Evolutionary conservation across 1,140 invertebrate genomes (phyloP), one percentile per base, ranked within the genome.

Genomic region (Zaprionus ghesquierei): DNA sequence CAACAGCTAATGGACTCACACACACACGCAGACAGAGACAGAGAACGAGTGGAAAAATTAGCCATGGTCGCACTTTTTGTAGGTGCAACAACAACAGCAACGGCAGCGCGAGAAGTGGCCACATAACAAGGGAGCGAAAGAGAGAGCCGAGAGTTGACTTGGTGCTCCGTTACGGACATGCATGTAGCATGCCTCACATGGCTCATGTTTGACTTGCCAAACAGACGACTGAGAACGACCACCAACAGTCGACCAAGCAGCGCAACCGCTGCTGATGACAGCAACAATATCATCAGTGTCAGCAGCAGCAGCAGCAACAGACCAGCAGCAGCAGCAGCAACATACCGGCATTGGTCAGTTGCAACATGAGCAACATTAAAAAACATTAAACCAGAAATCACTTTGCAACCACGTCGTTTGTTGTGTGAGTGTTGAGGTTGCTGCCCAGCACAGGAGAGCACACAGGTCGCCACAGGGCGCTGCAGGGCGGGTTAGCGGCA

Each of bases 301-400:
- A 80, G 46, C 62, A 75, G 69, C 66, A 76, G 44, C 58, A 53
- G 27, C 77, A 33, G 46, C 35, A 64, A 13, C 53, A 44, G 23
- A 38, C 5, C 56, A 33, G 8, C 56, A 58, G 29, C 25, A 68
- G 44, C 25, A 41, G 54, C 56, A 46, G 5, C 51, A 63, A 56
- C 50, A 60, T 12, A 27, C 27, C 44, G 15, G 23, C 63, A 62
- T 25, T 69, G 71, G 71, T 69, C 66, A 63, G 59, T 23, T 87
- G 84, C 84, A 87, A 87, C 84, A 87, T 84, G 84, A 87, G 84
- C 84, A 76, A 79, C 82, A 87, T 87, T 86, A 86, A 84, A 82
- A 86, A 86, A 87, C 82, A 86, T 86, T 89, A 87, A 86, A 84
- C 82, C 84, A 80, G 84, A 87, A 87, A 87, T 87, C 82, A 87